Base-by-base conservation (phyloP, 2,888 invertebrate genomes). In the Rhingia rostrata region DNA sequence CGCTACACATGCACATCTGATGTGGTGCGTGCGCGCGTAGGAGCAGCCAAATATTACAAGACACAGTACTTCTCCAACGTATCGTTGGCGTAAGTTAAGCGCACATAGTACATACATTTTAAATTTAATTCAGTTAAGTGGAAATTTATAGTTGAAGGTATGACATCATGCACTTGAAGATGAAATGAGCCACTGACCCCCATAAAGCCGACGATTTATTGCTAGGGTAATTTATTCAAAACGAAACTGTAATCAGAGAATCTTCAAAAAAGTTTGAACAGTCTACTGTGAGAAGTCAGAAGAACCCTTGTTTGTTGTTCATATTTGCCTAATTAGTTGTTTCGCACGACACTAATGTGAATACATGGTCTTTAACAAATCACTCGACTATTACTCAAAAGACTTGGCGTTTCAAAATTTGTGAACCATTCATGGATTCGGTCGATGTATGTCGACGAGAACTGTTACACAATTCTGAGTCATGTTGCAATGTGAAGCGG, bases 1-100 rank as follows among this genome's bases (percentile, higher is more conserved):
- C 64, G 22, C 56, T 54, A 66, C 64, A 33, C 56, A 56, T 49
- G 49, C 35, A 41, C 41, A 41, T 39, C 47, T 10, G 32, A 37
- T 41, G 49, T 60, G 33, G 6, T 49, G 69, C 43, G 37, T 49
- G 49, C 43, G 37, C 30, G 49, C 60, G 51, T 66, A 66, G 41
- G 41, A 41, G 33, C 51, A 2, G 22, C 22, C 14, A 39, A 12
- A 30, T 39, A 56, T 56, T 39, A 51, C 37, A 63, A 37, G n/a
- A 6, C 22, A 32, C 6, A 4, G 7, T 49, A 22, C 41, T 32
- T 58, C 58, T 58, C 32, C 41, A 12, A 6, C 2, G n/a, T n/a
- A 45, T 7, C 10, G 9, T 49, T 30, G 7, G 22, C 0, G 14
- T 32, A 58, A 9, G 30, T 30, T 9, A 9, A 10, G 4, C 30